Conservation (phyloP, 1,140 invertebrate genomes). For the Aplysia californica region DNA sequence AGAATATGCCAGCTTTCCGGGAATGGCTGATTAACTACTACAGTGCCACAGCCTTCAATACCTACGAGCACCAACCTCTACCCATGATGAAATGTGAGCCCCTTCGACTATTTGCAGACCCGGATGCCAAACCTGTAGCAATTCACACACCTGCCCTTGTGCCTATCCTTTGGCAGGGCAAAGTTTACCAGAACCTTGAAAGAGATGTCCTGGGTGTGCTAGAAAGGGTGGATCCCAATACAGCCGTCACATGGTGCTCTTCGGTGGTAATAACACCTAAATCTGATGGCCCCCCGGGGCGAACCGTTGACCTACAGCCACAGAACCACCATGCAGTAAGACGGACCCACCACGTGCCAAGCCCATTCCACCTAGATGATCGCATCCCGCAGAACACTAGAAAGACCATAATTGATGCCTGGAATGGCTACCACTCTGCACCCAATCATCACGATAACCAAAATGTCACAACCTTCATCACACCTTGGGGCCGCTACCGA, state of each 20-base stretch:
- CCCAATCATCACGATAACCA: slow-evolving; percentile 28
- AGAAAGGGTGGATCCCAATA: slow-evolving; percentile 34
- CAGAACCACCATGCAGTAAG: slow-evolving; percentile 31
- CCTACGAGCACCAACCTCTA: slow-evolving; percentile 41
- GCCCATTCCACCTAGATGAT: slow-evolving; percentile 33
- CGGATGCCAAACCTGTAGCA: slow-evolving; percentile 21
- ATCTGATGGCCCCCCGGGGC: slow-evolving; percentile 36
- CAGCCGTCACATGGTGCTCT: slow-evolving; percentile 42
- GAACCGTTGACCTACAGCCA: slow-evolving; percentile 40
- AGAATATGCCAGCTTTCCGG: slow-evolving; percentile 20
- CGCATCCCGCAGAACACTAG: slow-evolving; percentile 31
- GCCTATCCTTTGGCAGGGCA: slow-evolving; percentile 38
- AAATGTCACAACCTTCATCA: slow-evolving; percentile 43
- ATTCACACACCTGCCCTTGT: slow-evolving; percentile 30
- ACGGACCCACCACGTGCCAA: slow-evolving; percentile 38
- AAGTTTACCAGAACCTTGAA: slow-evolving; percentile 38
- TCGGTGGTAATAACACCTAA: slow-evolving; percentile 39
- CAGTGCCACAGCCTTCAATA: slow-evolving; percentile 41
- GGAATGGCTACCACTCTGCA: slow-evolving; percentile 35
- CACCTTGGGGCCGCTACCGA: slow-evolving; percentile 40
- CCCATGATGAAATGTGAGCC: slow-evolving; percentile 37
- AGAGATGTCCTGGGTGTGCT: slow-evolving; percentile 41
- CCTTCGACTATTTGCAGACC: slow-evolving; percentile 32
- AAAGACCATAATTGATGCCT: slow-evolving; percentile 36
- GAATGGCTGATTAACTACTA: slow-evolving; percentile 35